Percentiles rank a stretch among this genome's conserved stretches.
Evolutionary conservation across 2,113 vertebrate species (phyloP).

Genomic region (Tor tambroides): DNA sequence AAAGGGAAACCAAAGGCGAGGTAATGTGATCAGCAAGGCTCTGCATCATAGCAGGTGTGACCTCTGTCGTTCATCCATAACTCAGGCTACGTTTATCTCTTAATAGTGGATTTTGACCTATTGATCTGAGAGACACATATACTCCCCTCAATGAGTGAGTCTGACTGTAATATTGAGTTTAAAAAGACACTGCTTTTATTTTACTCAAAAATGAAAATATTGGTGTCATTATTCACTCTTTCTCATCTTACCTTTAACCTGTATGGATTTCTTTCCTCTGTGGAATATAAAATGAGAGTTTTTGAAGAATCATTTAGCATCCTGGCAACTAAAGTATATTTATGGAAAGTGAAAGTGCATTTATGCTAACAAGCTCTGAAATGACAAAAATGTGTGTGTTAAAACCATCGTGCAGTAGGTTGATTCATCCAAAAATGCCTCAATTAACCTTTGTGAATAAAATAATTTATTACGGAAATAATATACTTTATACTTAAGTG

Average conservation of each 20-base stretch:
- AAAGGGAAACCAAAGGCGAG: constrained; percentile 24
- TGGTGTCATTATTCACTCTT: neutral
- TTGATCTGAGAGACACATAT: constrained; percentile 18
- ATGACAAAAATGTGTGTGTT: neutral
- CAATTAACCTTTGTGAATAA: no score
- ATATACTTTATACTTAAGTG: no score
- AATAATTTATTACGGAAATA: no score
- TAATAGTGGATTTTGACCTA: constrained; percentile 42
- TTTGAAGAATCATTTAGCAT: neutral
- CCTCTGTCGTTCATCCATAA: constrained; percentile 27
- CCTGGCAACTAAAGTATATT: neutral
- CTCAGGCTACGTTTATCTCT: constrained; percentile 9
- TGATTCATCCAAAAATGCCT: no score
- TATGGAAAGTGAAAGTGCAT: neutral
- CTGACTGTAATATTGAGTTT: constrained; percentile 14
- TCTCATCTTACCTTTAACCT: neutral
- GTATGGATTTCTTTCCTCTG: neutral
- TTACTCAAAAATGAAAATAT: neutral
- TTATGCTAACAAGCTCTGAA: neutral
- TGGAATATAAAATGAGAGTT: neutral
- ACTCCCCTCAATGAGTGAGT: constrained; percentile 21
- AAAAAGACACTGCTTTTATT: neutral
- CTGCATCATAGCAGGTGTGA: constrained; percentile 34
- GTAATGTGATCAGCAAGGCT: neutral
- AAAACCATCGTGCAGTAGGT: no score